These are phyloP conservation scores for Gila robusta DNA, from an alignment of 2,797 vertebrate species.

Conservation along the genomic window DNA sequence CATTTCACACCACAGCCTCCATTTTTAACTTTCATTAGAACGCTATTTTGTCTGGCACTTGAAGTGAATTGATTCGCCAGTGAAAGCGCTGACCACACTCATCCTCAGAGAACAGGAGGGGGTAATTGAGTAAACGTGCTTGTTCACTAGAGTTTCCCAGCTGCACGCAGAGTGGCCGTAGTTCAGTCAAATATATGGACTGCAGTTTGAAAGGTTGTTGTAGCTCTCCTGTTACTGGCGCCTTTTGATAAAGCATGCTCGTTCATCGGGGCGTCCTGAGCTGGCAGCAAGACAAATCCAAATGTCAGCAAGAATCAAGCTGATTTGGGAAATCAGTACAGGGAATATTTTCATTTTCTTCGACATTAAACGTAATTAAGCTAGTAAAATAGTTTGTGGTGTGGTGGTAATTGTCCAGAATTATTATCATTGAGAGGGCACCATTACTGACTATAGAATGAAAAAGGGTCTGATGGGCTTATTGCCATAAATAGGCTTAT, in stretches of 20 bases:
- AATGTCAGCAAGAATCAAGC: neutral
- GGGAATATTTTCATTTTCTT: neutral
- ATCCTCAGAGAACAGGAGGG: constrained; percentile 25
- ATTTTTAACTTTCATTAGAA: constrained; percentile 16
- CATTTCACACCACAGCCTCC: constrained; percentile 20
- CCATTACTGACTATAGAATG: neutral
- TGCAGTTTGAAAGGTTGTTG: constrained; percentile 11
- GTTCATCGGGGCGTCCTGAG: neutral
- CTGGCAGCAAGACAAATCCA: constrained; percentile 10
- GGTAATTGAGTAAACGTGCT: constrained; percentile 15
- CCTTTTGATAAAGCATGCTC: neutral
- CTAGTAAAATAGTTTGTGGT: neutral
- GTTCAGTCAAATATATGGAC: constrained; percentile 9
- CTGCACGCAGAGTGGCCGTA: constrained; percentile 6
- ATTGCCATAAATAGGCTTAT: neutral
- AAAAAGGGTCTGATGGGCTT: neutral
- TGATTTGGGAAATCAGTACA: constrained; percentile 1
- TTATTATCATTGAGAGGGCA: neutral
- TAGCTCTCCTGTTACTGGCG: constrained; percentile 5
- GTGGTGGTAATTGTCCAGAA: neutral
- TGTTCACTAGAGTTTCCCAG: constrained; percentile 20
- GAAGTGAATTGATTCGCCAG: constrained; percentile 7
- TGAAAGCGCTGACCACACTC: constrained; percentile 48
- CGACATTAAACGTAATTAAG: neutral
- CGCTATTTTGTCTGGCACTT: constrained; percentile 26